Evolutionary conservation across 2,797 vertebrate genomes (phyloP).

Genomic region (Chloroceryle inda): DNA sequence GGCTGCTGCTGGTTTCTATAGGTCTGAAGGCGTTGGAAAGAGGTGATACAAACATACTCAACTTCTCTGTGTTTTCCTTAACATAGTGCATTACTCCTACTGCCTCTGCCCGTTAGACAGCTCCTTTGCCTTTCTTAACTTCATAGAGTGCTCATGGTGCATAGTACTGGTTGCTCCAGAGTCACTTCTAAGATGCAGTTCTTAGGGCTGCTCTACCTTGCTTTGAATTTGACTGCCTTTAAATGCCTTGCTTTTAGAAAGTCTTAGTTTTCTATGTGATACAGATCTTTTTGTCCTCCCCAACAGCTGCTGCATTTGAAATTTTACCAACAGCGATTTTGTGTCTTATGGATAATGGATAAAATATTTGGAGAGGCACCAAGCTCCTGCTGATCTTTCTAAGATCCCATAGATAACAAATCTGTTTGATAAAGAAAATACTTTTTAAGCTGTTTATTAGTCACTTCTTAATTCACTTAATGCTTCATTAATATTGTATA

Average conservation of each 20-base stretch:
- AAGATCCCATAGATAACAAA: background rate
- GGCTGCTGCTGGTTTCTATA: background rate
- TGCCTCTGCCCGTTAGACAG: background rate
- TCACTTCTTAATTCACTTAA: background rate
- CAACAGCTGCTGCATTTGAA: background rate
- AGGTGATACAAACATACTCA: background rate
- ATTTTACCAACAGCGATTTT: background rate
- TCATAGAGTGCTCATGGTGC: background rate
- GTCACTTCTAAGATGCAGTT: background rate
- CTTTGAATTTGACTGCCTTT: background rate
- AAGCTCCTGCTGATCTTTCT: background rate
- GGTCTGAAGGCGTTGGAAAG: background rate
- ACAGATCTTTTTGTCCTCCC: background rate
- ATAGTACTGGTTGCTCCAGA: background rate
- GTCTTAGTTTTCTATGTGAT: background rate
- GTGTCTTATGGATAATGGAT: background rate
- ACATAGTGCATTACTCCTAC: background rate
- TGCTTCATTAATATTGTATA: slow-evolving; percentile 2
- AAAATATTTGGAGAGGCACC: background rate
- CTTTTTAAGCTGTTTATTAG: background rate
- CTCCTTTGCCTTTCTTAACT: background rate
- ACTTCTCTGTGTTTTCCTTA: background rate
- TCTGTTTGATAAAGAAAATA: background rate
- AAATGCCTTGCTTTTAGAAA: background rate
- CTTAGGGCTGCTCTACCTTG: background rate